Base-by-base conservation (phyloP, 2,888 invertebrate genomes). In the Priapulus caudatus region DNA sequence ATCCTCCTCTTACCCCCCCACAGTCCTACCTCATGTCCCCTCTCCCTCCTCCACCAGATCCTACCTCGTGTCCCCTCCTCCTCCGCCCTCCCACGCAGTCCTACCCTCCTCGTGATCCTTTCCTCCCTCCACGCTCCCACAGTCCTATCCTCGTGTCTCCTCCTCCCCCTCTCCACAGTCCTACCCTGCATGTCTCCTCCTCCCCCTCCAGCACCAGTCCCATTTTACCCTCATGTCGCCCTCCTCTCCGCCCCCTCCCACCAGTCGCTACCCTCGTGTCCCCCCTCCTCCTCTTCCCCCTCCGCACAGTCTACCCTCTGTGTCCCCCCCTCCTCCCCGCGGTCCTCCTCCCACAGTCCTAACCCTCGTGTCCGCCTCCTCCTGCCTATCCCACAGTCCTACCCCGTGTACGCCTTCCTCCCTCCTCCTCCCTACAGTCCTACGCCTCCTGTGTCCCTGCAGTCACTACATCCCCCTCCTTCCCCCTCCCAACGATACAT, bases 111-210 rank as follows among this genome's bases (percentile, higher is more conserved):
- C n/a, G n/a, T n/a, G n/a, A n/a, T n/a, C n/a, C n/a, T n/a, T n/a
- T n/a, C n/a, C n/a, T n/a, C n/a, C n/a, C n/a, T n/a, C n/a, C n/a
- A n/a, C n/a, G n/a, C n/a, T n/a, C n/a, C n/a, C n/a, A n/a, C n/a
- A n/a, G n/a, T n/a, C n/a, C n/a, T n/a, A n/a, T n/a, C n/a, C n/a
- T n/a, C n/a, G n/a, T n/a, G n/a, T n/a, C n/a, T n/a, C n/a, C n/a
- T n/a, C n/a, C n/a, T n/a, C n/a, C n/a, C n/a, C n/a, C n/a, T 16
- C 23, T 45, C 16, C 55, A 18, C 23, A 22, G 23, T 43, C 54
- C 10, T 43, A 47, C 43, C 24, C 50, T 51, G n/a, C 5, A 18
- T 19, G 47, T 55, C 52, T 23, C 44, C 19, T 48, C 20, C 43
- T 23, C 16, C 22, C 47, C 20, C 46, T 20, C 23, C 24, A 22